phyloP scores from a whole-genome alignment of 1,140 invertebrate species.

The Aphelenchoides fujianensis region DNA sequence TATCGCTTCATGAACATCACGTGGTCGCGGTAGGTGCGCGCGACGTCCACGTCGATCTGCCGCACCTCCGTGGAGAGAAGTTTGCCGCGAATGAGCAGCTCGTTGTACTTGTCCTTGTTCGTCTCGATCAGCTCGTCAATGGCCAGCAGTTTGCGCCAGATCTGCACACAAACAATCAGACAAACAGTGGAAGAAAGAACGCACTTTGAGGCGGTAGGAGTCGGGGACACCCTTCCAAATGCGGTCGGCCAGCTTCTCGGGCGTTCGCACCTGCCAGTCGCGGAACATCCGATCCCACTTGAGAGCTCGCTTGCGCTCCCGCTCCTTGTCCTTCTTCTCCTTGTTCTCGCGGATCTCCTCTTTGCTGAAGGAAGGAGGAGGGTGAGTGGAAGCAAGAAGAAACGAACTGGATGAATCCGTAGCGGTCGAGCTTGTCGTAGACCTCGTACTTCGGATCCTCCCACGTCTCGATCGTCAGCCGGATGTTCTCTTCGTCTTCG shows the following conservation, averaged over 20 bases:
- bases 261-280: conserved; percentile 72
- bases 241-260: conserved; percentile 64
- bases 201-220: conserved; percentile 77
- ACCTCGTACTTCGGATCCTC: conserved; percentile 92
- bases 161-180: too few species aligned
- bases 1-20: conserved; percentile 89
- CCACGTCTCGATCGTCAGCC: conserved; percentile 80
- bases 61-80: conserved; percentile 90
- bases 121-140: conserved; percentile 44
- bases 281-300: conserved; percentile 97
- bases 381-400: conserved; percentile 17
- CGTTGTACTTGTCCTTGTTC: conserved; percentile 63
- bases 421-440: conserved; percentile 88
- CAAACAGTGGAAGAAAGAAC: conserved; percentile 66
- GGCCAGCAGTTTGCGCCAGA: conserved; percentile 51
- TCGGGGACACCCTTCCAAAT: conserved; percentile 97
- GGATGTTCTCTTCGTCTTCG: conserved; percentile 71
- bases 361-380: conserved; percentile 44
- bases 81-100: conserved; percentile 82
- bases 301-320: conserved; percentile 70
- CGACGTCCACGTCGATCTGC: conserved; percentile 98
- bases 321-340: conserved; percentile 69
- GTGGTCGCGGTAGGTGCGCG: conserved; percentile 95
- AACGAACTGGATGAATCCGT: conserved; percentile 91
- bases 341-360: conserved; percentile 23